Evolutionary conservation across 2,888 invertebrate genomes (phyloP).

Genomic region (Prosopocoilus inquinatus): DNA sequence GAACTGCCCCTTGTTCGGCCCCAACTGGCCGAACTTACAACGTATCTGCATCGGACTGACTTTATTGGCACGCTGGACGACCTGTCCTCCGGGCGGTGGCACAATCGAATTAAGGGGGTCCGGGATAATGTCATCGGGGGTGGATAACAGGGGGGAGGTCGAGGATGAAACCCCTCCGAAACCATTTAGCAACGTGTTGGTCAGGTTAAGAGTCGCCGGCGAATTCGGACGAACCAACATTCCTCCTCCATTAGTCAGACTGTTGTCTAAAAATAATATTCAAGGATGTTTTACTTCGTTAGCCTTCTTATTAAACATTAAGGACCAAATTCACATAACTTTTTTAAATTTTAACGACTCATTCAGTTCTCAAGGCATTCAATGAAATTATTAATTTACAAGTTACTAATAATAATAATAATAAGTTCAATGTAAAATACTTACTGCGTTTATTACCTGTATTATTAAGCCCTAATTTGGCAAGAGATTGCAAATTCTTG

Average conservation of each 20-base stretch:
- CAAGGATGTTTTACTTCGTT: too few relatives aligned
- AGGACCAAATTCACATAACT: too few relatives aligned
- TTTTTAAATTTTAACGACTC: too few relatives aligned
- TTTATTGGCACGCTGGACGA: slow-evolving; percentile 63
- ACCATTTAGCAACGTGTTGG: slow-evolving; percentile 56
- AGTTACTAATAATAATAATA: too few relatives aligned
- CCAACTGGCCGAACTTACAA: slow-evolving; percentile 92
- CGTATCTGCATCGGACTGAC: slow-evolving; percentile 84
- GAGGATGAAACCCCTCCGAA: slow-evolving; percentile 60
- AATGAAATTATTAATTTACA: too few relatives aligned
- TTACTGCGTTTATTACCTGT: slow-evolving; percentile 54
- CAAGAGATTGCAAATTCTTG: slow-evolving; percentile 86
- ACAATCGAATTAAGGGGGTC: slow-evolving; percentile 57
- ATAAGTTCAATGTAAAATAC: too few relatives aligned
- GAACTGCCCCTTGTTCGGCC: slow-evolving; percentile 90
- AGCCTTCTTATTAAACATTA: too few relatives aligned
- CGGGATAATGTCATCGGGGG: slow-evolving; percentile 49
- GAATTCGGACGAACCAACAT: slow-evolving; percentile 61
- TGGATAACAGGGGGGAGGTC: slow-evolving; percentile 61
- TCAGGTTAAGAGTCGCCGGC: slow-evolving; percentile 55
- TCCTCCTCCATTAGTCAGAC: slow-evolving; percentile 48
- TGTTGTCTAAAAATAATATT: slow-evolving; percentile 36
- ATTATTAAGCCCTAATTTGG: slow-evolving; percentile 74
- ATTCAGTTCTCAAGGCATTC: too few relatives aligned
- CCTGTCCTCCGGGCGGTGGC: slow-evolving; percentile 41